phyloP scores from a whole-genome alignment of 53 echinoderm and acorn worm genomes.

The Mesocentrotus franciscanus region DNA sequence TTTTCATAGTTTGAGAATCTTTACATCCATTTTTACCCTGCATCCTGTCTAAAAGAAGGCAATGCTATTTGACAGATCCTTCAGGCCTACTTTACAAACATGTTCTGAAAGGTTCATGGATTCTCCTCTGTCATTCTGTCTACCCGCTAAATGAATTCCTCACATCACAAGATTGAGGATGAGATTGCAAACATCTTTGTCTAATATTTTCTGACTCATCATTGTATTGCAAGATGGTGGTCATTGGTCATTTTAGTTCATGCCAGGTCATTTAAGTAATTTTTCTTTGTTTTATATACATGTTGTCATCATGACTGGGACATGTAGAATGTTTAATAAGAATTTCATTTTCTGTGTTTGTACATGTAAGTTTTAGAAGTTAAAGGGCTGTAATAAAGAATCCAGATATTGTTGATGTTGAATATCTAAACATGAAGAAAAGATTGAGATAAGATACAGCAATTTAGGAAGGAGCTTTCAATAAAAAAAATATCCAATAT shows the following conservation, averaged over 20 bases:
- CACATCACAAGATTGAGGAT: not conserved
- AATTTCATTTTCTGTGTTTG: too few species aligned
- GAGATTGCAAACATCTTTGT: constrained; percentile 29
- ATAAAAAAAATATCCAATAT: too few species aligned
- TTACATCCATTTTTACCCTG: not conserved
- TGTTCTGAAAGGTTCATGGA: not conserved
- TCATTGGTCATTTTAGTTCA: not conserved
- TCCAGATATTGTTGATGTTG: too few species aligned
- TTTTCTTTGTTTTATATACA: too few species aligned
- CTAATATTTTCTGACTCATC: constrained; percentile 39
- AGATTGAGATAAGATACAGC: too few species aligned
- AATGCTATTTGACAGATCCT: not conserved
- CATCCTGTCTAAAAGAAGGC: not conserved
- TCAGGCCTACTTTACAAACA: not conserved
- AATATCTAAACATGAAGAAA: too few species aligned
- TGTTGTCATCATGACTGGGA: not conserved
- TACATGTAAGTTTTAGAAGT: too few species aligned
- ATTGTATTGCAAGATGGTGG: not conserved
- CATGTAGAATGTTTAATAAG: not conserved
- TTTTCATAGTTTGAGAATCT: too few species aligned
- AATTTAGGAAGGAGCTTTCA: too few species aligned
- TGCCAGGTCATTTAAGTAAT: not conserved
- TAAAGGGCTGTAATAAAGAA: too few species aligned
- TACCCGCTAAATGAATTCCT: not conserved
- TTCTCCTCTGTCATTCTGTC: not conserved